phyloP scores from a whole-genome alignment of 2,797 vertebrate species.

The Thripadectes ignobilis region DNA sequence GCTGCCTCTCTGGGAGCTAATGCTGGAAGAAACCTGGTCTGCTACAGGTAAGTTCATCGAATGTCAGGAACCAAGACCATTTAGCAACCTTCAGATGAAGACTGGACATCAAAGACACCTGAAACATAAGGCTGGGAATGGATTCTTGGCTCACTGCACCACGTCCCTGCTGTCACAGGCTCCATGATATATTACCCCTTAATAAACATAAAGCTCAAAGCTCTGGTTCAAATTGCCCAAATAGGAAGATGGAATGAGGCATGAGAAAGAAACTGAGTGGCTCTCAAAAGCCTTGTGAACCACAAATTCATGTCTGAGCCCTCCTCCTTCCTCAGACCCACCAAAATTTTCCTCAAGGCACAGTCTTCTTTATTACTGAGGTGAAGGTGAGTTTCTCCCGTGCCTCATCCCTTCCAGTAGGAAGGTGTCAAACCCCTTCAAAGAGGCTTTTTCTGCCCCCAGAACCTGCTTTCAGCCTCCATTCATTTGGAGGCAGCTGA shows the following conservation, averaged over 20 bases:
- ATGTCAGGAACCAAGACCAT: not conserved
- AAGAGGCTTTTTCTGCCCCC: not conserved
- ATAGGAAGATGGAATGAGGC: not conserved
- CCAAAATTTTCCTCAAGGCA: not conserved
- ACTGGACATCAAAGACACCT: not conserved
- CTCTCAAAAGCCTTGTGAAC: not conserved
- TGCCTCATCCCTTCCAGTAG: not conserved
- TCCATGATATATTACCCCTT: rapidly evolving
- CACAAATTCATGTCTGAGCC: not conserved
- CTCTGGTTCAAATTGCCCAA: not conserved
- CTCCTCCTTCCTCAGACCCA: not conserved
- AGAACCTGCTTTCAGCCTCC: not conserved
- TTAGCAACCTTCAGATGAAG: not conserved
- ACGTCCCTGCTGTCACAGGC: not conserved
- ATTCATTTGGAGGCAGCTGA: not conserved
- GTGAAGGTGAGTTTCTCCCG: not conserved
- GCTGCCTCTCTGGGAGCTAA: not conserved
- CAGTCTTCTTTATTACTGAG: not conserved
- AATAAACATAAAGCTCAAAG: not conserved
- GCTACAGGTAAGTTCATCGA: not conserved
- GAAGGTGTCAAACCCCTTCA: not conserved
- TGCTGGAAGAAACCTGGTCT: not conserved
- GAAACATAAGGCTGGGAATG: not conserved
- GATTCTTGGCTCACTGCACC: not conserved
- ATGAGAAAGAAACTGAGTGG: not conserved